Percentiles rank a stretch among this genome's conserved stretches.
Conservation (phyloP, 2,113 vertebrate species). For the Rhinolophus sinicus region DNA sequence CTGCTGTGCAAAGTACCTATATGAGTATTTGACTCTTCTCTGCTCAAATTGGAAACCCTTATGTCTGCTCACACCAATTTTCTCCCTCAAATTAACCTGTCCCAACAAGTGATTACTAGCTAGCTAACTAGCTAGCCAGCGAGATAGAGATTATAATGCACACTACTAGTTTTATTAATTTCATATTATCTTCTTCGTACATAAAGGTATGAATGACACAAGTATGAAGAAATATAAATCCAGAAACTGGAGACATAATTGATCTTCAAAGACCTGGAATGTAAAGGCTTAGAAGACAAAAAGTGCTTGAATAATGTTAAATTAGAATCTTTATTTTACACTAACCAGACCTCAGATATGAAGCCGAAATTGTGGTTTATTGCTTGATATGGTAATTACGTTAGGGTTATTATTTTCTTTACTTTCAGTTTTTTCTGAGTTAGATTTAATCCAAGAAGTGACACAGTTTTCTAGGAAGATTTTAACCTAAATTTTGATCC, state of each 20-base stretch:
- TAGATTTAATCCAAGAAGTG: conserved; percentile 78
- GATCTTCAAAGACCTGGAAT: not conserved
- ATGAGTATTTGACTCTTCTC: not conserved
- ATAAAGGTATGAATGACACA: not conserved
- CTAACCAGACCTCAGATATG: conserved; percentile 78
- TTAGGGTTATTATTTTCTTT: conserved; percentile 78
- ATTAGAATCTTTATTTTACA: conserved; percentile 75
- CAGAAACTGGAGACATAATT: not conserved
- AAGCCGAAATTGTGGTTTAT: conserved; percentile 77
- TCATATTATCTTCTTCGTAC: not conserved
- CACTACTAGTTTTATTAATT: conserved; percentile 12
- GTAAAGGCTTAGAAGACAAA: conserved; percentile 74
- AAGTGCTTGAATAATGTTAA: conserved; percentile 72
- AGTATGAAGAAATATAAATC: not conserved
- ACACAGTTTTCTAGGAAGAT: conserved; percentile 71
- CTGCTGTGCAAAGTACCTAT: not conserved
- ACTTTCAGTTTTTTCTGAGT: conserved; percentile 73
- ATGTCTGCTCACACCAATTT: not conserved
- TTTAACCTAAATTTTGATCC: conserved; percentile 76
- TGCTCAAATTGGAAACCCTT: not conserved
- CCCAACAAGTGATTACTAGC: not conserved
- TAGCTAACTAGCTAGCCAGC: not conserved
- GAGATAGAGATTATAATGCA: not conserved
- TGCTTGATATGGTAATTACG: conserved; percentile 80
- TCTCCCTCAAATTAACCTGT: not conserved